Conservation (phyloP, 2,888 invertebrate genomes). For the Acrocyrtus sp. region DNA sequence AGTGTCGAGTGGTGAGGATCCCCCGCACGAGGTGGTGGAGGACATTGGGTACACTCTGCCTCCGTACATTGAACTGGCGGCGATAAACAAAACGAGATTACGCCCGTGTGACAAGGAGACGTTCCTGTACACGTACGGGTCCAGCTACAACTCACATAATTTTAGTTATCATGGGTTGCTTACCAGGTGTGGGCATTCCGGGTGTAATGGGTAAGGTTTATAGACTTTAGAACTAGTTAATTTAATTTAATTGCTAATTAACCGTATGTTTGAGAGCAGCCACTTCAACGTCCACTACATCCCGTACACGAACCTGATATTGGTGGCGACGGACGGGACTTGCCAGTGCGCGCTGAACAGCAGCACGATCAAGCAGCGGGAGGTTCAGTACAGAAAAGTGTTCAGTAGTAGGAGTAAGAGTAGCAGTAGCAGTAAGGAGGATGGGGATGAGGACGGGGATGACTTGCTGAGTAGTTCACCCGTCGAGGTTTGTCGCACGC, state of each 20-base stretch:
- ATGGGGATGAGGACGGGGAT: constrained; percentile 15
- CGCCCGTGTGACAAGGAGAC: constrained; percentile 87
- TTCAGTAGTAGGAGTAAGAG: not conserved
- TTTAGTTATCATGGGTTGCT: constrained; percentile 87
- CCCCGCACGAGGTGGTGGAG: constrained; percentile 57
- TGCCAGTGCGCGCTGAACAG: constrained; percentile 58
- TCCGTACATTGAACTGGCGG: constrained; percentile 63
- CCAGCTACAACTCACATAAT: constrained; percentile 83
- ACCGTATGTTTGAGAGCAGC: constrained; percentile 69
- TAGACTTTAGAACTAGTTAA: not conserved
- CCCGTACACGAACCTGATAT: constrained; percentile 87
- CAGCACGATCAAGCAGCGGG: constrained; percentile 53
- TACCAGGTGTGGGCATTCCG: constrained; percentile 71
- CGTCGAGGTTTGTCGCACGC: constrained; percentile 55
- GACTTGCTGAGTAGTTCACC: constrained; percentile 17
- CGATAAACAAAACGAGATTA: constrained; percentile 76
- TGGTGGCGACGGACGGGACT: constrained; percentile 80
- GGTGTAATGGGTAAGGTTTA: constrained; percentile 78
- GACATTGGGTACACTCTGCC: constrained; percentile 42
- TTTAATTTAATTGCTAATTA: too few relatives aligned
- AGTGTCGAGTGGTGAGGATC: constrained; percentile 35
- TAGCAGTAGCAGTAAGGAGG: not conserved
- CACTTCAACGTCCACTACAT: constrained; percentile 94
- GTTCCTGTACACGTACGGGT: constrained; percentile 71
- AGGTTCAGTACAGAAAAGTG: constrained; percentile 48